These are phyloP conservation scores for Drosophila mulleri DNA, from an alignment of 2,888 invertebrate species.

Conservation along the genomic window DNA sequence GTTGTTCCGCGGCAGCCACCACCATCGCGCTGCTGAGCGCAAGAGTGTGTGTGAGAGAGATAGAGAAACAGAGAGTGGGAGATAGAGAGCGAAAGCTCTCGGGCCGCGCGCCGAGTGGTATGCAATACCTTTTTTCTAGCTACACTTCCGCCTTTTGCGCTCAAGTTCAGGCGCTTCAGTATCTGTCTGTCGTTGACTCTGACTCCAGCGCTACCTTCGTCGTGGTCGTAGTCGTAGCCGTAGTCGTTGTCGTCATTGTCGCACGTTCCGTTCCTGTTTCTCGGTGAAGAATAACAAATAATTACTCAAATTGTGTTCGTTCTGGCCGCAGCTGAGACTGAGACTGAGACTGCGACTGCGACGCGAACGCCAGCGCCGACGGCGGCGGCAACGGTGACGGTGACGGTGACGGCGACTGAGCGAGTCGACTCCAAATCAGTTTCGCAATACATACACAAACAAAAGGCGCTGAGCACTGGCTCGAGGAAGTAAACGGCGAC, in stretches of 20 bases:
- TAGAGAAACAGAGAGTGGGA: neutral
- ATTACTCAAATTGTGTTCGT: constrained; percentile 75
- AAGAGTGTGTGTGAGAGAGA: neutral
- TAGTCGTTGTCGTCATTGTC: constrained; percentile 37
- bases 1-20: constrained; percentile 56
- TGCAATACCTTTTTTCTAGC: constrained; percentile 58
- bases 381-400: constrained; percentile 14
- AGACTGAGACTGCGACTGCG: constrained; percentile 22
- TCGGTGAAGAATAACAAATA: constrained; percentile 71
- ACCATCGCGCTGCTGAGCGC: constrained; percentile 41
- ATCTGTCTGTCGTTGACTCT: constrained; percentile 64
- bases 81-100: constrained; percentile 23
- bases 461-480: constrained; percentile 78
- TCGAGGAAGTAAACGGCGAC: constrained; percentile 72
- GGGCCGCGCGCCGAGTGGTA: constrained; percentile 60
- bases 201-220: constrained; percentile 28
- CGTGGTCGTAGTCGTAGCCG: constrained; percentile 16
- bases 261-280: constrained; percentile 37
- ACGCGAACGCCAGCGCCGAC: constrained; percentile 1
- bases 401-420: constrained; percentile 36
- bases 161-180: constrained; percentile 60
- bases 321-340: constrained; percentile 38
- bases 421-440: constrained; percentile 78
- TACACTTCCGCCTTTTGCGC: constrained; percentile 51
- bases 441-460: constrained; percentile 85